Conservation (phyloP, 2,888 invertebrate species). For the Belgica antarctica region DNA sequence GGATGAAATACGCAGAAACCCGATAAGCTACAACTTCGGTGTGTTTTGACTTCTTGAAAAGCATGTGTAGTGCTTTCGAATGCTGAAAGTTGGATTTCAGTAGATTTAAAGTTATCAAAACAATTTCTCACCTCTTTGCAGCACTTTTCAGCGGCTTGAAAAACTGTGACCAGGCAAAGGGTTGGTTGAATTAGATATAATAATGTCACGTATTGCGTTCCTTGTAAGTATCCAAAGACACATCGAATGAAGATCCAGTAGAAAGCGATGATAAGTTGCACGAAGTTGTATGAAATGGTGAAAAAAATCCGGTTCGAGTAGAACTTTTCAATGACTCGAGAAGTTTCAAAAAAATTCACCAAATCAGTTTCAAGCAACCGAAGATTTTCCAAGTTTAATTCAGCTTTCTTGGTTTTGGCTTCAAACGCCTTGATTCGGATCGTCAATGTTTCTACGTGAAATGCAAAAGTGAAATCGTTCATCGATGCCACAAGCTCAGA, state of each 20-base stretch:
- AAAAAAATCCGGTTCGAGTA: neutral
- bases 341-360: neutral
- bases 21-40: neutral
- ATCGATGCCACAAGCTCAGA: neutral
- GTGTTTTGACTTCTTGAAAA: neutral
- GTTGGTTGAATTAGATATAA: slow-evolving; percentile 1
- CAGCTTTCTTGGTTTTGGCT: neutral
- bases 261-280: neutral
- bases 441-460: neutral
- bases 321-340: neutral
- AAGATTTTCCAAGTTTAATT: neutral
- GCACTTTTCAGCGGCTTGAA: neutral
- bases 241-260: neutral
- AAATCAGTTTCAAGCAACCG: neutral
- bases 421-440: neutral
- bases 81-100: neutral
- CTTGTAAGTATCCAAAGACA: neutral
- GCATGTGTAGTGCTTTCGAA: neutral
- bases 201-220: neutral
- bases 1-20: neutral
- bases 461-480: neutral
- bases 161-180: neutral
- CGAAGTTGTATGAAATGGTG: neutral
- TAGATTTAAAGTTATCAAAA: too few relatives aligned
- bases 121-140: neutral